Conservation (phyloP, 2,113 vertebrate species). For the Carassius auratus region DNA sequence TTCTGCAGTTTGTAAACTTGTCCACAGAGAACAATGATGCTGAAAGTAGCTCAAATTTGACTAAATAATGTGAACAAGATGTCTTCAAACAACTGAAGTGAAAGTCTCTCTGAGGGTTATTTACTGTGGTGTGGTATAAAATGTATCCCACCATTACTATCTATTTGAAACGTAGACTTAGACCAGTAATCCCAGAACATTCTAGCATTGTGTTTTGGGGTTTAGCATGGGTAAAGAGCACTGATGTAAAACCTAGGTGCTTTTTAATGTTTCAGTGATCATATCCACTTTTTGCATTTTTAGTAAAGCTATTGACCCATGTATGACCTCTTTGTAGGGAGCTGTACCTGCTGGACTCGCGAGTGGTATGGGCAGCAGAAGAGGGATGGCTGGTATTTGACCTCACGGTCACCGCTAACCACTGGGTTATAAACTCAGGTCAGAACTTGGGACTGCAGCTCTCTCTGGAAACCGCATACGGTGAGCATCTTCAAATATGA, state of each 20-base stretch:
- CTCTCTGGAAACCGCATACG: slow-evolving; percentile 81
- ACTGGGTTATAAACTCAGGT: slow-evolving; percentile 89
- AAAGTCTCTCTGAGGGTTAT: background rate
- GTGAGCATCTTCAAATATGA: slow-evolving; percentile 73
- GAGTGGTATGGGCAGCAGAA: slow-evolving; percentile 89
- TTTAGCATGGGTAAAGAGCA: background rate
- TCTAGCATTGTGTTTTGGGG: background rate
- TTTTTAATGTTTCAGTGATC: background rate
- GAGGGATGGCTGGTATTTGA: slow-evolving; percentile 97
- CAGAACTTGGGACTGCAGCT: slow-evolving; percentile 92
- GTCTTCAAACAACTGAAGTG: background rate
- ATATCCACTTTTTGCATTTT: background rate
- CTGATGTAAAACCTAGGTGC: background rate
- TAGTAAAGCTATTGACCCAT: background rate
- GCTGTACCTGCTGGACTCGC: slow-evolving; percentile 86
- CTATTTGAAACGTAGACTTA: background rate
- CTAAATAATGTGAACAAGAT: background rate
- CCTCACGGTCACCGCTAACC: slow-evolving; percentile 90
- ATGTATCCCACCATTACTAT: background rate
- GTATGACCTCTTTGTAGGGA: slow-evolving; percentile 74
- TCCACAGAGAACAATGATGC: background rate
- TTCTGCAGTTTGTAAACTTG: background rate
- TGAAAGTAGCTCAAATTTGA: background rate
- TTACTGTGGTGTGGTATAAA: background rate
- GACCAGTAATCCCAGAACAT: background rate